Evolutionary conservation across 2,113 vertebrate genomes (phyloP).

Genomic region (Tretioscincus oriximinensis): DNA sequence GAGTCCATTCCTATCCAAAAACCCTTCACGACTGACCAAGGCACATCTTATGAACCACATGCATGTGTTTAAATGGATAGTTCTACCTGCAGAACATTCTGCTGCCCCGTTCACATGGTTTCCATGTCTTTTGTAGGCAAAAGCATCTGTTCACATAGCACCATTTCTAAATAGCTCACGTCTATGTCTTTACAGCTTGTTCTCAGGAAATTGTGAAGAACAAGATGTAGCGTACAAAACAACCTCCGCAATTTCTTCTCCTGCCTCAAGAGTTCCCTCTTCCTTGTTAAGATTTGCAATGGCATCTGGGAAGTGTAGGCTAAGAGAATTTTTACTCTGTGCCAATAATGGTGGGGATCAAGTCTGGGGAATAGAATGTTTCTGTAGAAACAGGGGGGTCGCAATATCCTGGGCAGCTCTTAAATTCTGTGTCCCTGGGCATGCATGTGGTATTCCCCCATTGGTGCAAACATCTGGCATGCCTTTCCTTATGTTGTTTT

Average conservation of each 20-base stretch:
- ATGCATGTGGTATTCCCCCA: too few species aligned
- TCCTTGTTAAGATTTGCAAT: not conserved
- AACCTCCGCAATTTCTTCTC: not conserved
- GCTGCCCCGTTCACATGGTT: not conserved
- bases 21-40: not conserved
- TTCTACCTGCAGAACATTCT: not conserved
- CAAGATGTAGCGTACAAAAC: constrained; percentile 19
- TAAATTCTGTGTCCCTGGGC: too few species aligned
- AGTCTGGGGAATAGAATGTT: not conserved
- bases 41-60: not conserved
- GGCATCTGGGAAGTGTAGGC: constrained; percentile 7
- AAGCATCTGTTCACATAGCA: not conserved
- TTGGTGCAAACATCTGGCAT: too few species aligned
- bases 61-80: not conserved
- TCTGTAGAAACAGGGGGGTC: too few species aligned
- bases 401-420: too few species aligned
- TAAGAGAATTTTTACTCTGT: not conserved
- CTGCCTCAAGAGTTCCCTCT: not conserved
- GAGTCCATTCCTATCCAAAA: not conserved
- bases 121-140: not conserved
- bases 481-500: too few species aligned
- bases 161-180: constrained; percentile 6
- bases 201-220: constrained; percentile 21
- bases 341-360: too few species aligned
- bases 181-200: constrained; percentile 1